Conservation (phyloP, 1,140 invertebrate genomes). For the Mylabris phalerata region DNA sequence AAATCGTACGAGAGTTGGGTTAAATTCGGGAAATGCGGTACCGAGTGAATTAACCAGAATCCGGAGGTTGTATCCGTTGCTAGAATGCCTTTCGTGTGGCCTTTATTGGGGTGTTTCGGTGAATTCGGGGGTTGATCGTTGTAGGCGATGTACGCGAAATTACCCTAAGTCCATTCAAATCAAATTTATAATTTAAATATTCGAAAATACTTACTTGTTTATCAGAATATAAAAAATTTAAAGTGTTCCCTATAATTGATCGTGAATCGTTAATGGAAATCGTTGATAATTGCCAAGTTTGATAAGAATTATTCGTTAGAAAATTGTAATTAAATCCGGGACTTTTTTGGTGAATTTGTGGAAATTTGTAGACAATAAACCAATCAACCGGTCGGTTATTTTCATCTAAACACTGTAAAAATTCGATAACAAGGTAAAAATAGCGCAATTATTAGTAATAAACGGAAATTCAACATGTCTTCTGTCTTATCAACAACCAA, state of each 20-base stretch:
- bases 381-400: conserved; percentile 11
- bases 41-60: conserved; percentile 88
- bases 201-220: not conserved
- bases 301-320: conserved; percentile 55
- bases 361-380: conserved; percentile 80
- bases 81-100: conserved; percentile 82
- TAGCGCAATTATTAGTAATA: not conserved
- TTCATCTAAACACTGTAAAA: conserved; percentile 10
- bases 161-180: conserved; percentile 28
- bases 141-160: conserved; percentile 62
- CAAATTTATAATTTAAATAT: conserved; percentile 16
- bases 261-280: conserved; percentile 57
- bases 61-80: conserved; percentile 63
- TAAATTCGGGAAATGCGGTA: conserved; percentile 70
- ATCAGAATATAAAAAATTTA: conserved; percentile 54
- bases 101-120: conserved; percentile 49
- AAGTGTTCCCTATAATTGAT: conserved; percentile 68
- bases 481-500: not conserved
- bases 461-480: not conserved
- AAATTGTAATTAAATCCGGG: conserved; percentile 66
- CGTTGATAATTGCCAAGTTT: conserved; percentile 62
- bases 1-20: conserved; percentile 55
- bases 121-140: conserved; percentile 74
- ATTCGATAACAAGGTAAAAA: not conserved
- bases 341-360: conserved; percentile 50